Percentiles rank a stretch among this genome's conserved stretches.
phyloP scores from a whole-genome alignment of 2,888 invertebrate species.

The Cetonia aurata region DNA sequence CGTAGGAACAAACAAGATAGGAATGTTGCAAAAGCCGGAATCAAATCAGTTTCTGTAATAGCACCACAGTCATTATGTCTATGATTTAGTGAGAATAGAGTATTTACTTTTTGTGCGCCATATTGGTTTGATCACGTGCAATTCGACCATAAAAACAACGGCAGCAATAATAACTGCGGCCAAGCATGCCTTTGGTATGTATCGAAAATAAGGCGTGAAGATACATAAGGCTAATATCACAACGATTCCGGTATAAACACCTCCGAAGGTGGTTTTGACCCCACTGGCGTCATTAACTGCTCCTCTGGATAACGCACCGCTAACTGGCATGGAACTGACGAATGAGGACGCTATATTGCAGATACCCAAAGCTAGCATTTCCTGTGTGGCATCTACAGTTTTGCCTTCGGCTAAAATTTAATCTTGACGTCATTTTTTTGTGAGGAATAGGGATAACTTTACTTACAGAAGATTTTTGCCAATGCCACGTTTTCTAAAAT shows the following conservation, averaged over 20 bases:
- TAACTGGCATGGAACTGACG: conserved; percentile 77
- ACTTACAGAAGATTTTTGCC: conserved; percentile 75
- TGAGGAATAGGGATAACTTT: neutral
- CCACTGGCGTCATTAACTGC: conserved; percentile 81
- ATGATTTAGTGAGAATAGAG: neutral
- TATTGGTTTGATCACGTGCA: conserved; percentile 74
- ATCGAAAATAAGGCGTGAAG: conserved; percentile 76
- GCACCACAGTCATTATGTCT: conserved; percentile 17
- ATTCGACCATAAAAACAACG: conserved; percentile 77
- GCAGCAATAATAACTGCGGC: conserved; percentile 81
- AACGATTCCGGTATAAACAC: conserved; percentile 73
- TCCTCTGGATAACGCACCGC: conserved; percentile 73
- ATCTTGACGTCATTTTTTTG: conserved; percentile 4
- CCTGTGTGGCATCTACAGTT: conserved; percentile 77
- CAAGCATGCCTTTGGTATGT: conserved; percentile 75
- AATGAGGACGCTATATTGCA: conserved; percentile 78
- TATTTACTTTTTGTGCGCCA: conserved; percentile 75
- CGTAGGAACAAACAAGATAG: conserved; percentile 74
- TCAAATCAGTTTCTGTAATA: conserved; percentile 74
- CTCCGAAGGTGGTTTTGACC: conserved; percentile 77
- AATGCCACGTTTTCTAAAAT: conserved; percentile 80
- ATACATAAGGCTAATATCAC: conserved; percentile 70
- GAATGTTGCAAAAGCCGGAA: conserved; percentile 76
- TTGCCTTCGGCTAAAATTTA: conserved; percentile 69
- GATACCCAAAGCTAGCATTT: conserved; percentile 76